These are phyloP conservation scores for Epirrita christyi DNA, from an alignment of 2,888 invertebrate genomes.

Conservation along the genomic window DNA sequence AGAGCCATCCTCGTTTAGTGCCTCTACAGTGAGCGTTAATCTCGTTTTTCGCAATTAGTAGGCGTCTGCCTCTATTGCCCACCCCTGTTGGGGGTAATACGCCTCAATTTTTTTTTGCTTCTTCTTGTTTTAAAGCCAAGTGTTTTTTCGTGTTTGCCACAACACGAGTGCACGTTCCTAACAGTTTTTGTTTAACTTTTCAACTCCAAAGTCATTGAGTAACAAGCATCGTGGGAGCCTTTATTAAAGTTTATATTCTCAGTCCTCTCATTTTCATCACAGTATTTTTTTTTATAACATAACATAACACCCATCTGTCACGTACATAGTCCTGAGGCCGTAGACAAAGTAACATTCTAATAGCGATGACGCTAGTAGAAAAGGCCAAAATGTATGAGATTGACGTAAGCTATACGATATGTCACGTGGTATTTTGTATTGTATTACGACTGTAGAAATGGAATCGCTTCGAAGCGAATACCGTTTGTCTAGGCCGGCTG, in stretches of 20 bases:
- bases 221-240: slow-evolving; percentile 40
- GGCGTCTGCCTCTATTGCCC: slow-evolving; percentile 68
- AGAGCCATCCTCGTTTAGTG: slow-evolving; percentile 71
- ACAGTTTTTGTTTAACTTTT: slow-evolving; percentile 48
- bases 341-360: no score
- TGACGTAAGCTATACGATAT: no score
- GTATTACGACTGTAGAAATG: no score
- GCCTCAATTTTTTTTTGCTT: slow-evolving; percentile 60
- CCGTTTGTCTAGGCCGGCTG: no score
- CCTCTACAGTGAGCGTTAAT: slow-evolving; percentile 75
- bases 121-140: slow-evolving; percentile 57
- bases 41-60: slow-evolving; percentile 80
- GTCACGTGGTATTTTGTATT: no score
- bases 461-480: no score
- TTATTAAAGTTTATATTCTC: slow-evolving; percentile 38
- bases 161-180: slow-evolving; percentile 46
- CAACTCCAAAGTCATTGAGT: slow-evolving; percentile 42
- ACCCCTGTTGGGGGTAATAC: slow-evolving; percentile 63
- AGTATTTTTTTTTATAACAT: slow-evolving; percentile 17
- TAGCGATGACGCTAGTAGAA: no score
- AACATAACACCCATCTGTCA: no score
- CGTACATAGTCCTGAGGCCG: no score
- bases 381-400: no score
- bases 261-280: slow-evolving; percentile 10
- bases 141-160: slow-evolving; percentile 55